Conservation (phyloP, 2,888 invertebrate species). For the Drosophila meridiana region DNA sequence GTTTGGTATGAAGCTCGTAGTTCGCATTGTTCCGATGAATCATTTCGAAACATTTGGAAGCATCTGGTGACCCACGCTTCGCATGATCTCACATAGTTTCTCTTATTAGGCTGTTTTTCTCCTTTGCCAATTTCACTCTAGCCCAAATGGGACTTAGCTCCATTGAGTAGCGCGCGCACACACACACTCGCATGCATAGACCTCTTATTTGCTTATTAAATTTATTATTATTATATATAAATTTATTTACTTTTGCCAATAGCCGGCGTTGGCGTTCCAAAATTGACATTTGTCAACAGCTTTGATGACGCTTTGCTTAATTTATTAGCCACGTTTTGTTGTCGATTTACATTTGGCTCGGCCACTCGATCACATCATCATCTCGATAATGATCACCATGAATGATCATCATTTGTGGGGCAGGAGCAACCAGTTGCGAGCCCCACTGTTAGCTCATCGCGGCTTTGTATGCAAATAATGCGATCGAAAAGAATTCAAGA, state of each 20-base stretch:
- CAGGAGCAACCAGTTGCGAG: conserved; percentile 23
- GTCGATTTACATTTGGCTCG: conserved; percentile 55
- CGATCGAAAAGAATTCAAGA: conserved; percentile 20
- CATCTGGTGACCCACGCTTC: conserved; percentile 26
- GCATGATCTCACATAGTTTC: conserved; percentile 49
- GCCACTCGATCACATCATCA: conserved; percentile 54
- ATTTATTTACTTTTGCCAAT: conserved; percentile 15
- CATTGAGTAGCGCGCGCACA: conserved; percentile 9
- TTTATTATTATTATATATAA: conserved; percentile 21
- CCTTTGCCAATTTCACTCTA: conserved; percentile 44
- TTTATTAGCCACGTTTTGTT: conserved; percentile 65
- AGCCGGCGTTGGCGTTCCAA: conserved; percentile 49
- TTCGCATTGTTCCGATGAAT: conserved; percentile 7
- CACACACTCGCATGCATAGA: neutral
- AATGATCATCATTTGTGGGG: conserved; percentile 21
- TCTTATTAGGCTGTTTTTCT: conserved; percentile 33
- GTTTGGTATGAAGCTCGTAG: neutral
- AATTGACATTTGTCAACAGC: conserved; percentile 68
- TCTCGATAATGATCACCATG: conserved; percentile 27
- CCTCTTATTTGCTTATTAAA: conserved; percentile 23
- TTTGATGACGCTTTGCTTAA: conserved; percentile 64
- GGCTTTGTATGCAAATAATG: conserved; percentile 54
- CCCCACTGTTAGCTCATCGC: conserved; percentile 45
- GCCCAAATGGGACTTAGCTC: conserved; percentile 20
- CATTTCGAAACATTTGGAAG: conserved; percentile 11